A percentile compares a stretch with the other conserved stretches of the same genome.
These are phyloP conservation scores for Acrobasis consociella DNA, from an alignment of 2,888 invertebrate species.

Conservation along the genomic window DNA sequence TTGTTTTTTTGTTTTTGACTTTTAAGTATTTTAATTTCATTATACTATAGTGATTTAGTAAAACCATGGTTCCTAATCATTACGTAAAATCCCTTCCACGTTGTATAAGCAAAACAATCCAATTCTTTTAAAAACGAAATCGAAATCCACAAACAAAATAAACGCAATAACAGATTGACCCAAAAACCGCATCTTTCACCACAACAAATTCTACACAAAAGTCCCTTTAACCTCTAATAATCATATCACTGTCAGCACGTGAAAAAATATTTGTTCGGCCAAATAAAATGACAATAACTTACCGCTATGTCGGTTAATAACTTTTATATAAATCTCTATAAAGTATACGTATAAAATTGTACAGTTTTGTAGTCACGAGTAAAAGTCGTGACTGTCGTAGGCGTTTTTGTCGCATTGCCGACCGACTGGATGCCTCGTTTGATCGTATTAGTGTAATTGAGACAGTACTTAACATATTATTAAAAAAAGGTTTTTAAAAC, in stretches of 20 bases:
- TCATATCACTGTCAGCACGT: constrained; percentile 11
- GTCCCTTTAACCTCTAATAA: neutral
- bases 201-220: neutral
- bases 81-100: too few species aligned
- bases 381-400: constrained; percentile 59
- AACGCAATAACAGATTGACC: neutral
- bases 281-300: neutral
- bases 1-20: too few species aligned
- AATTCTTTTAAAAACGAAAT: too few species aligned
- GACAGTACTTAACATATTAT: neutral
- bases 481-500: too few species aligned
- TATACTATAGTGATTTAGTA: too few species aligned
- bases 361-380: constrained; percentile 59
- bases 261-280: constrained; percentile 15
- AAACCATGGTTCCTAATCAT: too few species aligned
- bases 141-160: too few species aligned
- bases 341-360: constrained; percentile 39
- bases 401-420: constrained; percentile 49
- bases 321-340: constrained; percentile 30
- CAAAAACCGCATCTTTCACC: neutral
- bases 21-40: too few species aligned
- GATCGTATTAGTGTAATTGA: constrained; percentile 29
- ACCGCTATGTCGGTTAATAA: constrained; percentile 25
- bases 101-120: too few species aligned
- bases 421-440: constrained; percentile 43